Evolutionary conservation across 2,888 invertebrate species (phyloP).

Genomic region (Drosophila bunnanda): DNA sequence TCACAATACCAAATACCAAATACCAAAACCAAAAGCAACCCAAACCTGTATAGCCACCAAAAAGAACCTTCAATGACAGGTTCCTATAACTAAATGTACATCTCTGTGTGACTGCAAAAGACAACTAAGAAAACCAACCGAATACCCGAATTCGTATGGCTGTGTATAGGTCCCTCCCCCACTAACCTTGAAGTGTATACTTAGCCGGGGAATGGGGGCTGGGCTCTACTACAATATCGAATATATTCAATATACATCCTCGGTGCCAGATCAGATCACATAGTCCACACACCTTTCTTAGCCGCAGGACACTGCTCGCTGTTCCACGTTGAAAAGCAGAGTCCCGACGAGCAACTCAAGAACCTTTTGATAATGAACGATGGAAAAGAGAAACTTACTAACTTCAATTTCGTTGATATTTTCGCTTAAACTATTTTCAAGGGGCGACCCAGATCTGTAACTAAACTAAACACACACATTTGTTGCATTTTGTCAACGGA

Average conservation of each 20-base stretch:
- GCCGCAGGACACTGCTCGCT: conserved; percentile 23
- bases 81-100: conserved; percentile 31
- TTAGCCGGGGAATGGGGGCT: conserved; percentile 4
- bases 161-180: conserved; percentile 33
- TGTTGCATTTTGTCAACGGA: conserved; percentile 78
- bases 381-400: conserved; percentile 15
- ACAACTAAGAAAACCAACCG: conserved; percentile 26
- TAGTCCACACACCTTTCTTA: conserved; percentile 19
- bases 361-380: conserved; percentile 7
- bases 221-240: background rate
- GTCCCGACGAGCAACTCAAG: conserved; percentile 41
- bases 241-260: conserved; percentile 11
- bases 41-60: conserved; percentile 38
- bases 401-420: conserved; percentile 40
- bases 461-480: conserved; percentile 53
- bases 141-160: conserved; percentile 29
- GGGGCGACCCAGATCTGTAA: conserved; percentile 24
- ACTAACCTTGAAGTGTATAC: conserved; percentile 20
- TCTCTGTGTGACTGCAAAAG: conserved; percentile 41
- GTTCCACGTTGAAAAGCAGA: conserved; percentile 46
- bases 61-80: conserved; percentile 48
- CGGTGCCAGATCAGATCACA: conserved; percentile 20
- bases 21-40: conserved; percentile 35
- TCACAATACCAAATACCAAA: conserved; percentile 22
- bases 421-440: conserved; percentile 45